Conservation (phyloP, 2,888 invertebrate species). For the Plutella xylostella region DNA sequence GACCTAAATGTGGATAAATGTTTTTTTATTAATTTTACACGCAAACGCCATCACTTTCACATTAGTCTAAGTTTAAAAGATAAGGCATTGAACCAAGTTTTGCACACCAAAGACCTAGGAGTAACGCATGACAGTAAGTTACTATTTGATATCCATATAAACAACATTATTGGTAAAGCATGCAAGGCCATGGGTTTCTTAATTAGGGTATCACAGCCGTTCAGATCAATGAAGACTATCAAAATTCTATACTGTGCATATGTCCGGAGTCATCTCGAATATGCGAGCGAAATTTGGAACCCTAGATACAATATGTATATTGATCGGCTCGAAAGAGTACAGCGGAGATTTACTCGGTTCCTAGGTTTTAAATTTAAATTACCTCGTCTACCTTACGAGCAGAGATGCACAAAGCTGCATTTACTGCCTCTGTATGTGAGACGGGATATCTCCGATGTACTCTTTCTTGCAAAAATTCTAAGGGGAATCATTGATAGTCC, state of each 20-base stretch:
- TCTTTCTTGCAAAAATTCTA: too few relatives aligned
- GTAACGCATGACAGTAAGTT: too few relatives aligned
- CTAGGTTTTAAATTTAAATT: too few relatives aligned
- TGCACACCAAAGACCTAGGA: neutral
- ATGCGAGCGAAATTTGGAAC: neutral
- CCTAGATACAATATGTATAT: neutral
- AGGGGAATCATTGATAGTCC: too few relatives aligned
- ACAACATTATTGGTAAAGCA: neutral
- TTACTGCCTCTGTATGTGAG: too few relatives aligned
- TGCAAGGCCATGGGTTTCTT: neutral
- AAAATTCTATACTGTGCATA: neutral
- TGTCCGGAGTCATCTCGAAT: neutral
- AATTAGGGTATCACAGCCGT: neutral
- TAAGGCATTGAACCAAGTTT: neutral
- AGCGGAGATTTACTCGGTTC: too few relatives aligned
- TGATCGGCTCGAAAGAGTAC: too few relatives aligned
- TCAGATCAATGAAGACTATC: neutral
- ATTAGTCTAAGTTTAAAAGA: too few relatives aligned
- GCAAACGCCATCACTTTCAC: neutral
- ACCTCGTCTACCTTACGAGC: too few relatives aligned
- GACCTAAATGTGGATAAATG: constrained; percentile 15
- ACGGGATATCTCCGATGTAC: too few relatives aligned
- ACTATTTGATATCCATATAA: neutral
- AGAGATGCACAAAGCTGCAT: too few relatives aligned
- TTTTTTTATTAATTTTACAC: neutral